Evolutionary conservation across 2,113 vertebrate genomes (phyloP).

Genomic region (Anarhynchus alexandrinus): DNA sequence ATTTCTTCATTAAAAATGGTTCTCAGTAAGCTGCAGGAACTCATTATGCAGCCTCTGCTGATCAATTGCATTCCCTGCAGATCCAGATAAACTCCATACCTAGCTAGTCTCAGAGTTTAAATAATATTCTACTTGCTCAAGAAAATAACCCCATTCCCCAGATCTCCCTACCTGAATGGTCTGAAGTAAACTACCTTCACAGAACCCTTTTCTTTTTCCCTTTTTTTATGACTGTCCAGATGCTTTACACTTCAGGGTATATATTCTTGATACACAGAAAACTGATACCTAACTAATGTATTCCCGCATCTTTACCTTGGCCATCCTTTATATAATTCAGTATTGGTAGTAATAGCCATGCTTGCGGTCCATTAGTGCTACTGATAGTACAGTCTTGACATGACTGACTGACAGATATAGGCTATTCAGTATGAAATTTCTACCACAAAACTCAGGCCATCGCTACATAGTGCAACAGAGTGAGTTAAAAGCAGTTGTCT

Average conservation of each 20-base stretch:
- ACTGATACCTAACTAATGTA: neutral
- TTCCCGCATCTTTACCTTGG: neutral
- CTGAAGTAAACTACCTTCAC: neutral
- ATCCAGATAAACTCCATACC: neutral
- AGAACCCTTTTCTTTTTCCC: neutral
- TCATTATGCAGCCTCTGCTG: neutral
- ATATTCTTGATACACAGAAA: neutral
- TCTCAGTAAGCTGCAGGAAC: neutral
- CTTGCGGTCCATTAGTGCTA: neutral
- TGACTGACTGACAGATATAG: neutral
- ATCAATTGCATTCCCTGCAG: neutral
- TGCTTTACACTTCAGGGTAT: neutral
- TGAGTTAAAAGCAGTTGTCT: neutral
- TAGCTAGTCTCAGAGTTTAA: neutral
- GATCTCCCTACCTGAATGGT: neutral
- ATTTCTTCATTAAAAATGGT: neutral
- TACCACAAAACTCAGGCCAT: neutral
- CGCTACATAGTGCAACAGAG: neutral
- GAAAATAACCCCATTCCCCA: neutral
- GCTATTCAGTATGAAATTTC: neutral
- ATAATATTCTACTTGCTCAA: neutral
- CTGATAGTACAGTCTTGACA: no score
- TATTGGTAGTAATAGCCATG: neutral
- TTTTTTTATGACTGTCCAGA: neutral
- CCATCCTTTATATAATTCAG: neutral